Base-by-base conservation (phyloP, 2,113 vertebrate genomes). In the Galbula dea region DNA sequence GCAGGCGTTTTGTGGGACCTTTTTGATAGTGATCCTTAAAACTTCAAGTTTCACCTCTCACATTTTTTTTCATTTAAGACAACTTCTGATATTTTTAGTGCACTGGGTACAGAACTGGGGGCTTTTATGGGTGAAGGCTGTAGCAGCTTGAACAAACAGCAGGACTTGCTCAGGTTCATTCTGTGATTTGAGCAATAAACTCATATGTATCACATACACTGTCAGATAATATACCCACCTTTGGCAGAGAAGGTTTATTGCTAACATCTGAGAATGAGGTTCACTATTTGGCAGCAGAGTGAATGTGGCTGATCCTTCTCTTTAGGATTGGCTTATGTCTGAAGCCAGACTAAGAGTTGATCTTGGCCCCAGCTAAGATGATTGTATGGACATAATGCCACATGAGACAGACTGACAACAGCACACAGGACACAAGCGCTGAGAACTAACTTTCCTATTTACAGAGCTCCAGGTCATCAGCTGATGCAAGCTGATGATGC, bases 371-470 rank as follows among this genome's bases (percentile, higher is more conserved):
- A 16, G 5, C 24, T 7, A 30, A 51, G 15, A 19, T 49, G 12
- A 13, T 2, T 69, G n/a, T 62, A 30, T 10, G 34, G 13, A 41
- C 7, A 11, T 0, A 4, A 26, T 15, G 24, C 17, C 41, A 10
- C 0, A 0, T 54, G 39, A 55, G 21, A 26, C n/a, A 77, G 52
- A 51, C 10, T 4, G 5, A 4, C 6, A 34, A 16, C 19, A 75
- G 18, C n/a, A 48, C 20, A 26, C 2, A 17, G 34, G 36, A 17
- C 51, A 32, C 9, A 75, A 43, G 71, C 12, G 5, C 27, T 45
- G n/a, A 76, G 48, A 67, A 79, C 7, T 8, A 55, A 2, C 14
- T 27, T 61, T 48, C 11, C 20, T 32, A 5, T 43, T 63, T 43
- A 46, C 23, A 46, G n/a, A 78, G 9, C 26, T 32, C 22, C 46